Conservation (phyloP, 2,113 vertebrate genomes). For the Australoheros scitulus region DNA sequence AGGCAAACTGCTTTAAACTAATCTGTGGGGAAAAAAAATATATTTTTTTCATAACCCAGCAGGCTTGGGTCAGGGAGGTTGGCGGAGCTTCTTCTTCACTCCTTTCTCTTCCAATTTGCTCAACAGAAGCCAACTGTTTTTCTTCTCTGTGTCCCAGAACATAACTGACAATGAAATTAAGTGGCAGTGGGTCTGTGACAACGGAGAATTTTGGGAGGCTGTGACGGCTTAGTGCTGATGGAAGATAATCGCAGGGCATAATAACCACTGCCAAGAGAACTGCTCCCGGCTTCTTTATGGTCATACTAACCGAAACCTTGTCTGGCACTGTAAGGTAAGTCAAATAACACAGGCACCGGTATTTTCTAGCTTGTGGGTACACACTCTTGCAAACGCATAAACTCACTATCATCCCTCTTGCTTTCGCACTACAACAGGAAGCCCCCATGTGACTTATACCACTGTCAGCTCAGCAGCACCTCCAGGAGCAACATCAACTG, state of each 20-base stretch:
- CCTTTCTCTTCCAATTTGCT: slow-evolving; percentile 41
- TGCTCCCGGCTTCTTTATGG: slow-evolving; percentile 37
- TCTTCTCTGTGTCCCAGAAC: slow-evolving; percentile 5
- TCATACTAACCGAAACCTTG: slow-evolving; percentile 45
- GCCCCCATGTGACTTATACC: slow-evolving; percentile 28
- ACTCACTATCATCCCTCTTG: neutral
- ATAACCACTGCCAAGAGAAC: slow-evolving; percentile 32
- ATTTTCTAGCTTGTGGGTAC: slow-evolving; percentile 5
- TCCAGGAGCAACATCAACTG: neutral
- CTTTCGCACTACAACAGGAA: neutral
- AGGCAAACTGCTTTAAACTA: neutral
- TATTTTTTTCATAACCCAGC: neutral
- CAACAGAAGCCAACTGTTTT: slow-evolving; percentile 15
- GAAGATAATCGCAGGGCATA: slow-evolving; percentile 57
- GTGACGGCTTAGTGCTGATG: slow-evolving; percentile 50
- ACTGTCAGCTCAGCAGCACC: slow-evolving; percentile 20
- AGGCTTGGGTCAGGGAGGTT: neutral
- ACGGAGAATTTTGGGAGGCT: slow-evolving; percentile 25
- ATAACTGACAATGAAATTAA: slow-evolving; percentile 56
- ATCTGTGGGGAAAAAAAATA: neutral
- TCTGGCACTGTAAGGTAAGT: slow-evolving; percentile 11
- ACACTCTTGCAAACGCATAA: neutral
- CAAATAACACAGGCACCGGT: neutral
- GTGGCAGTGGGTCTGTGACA: slow-evolving; percentile 17
- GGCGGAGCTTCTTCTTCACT: neutral